Conservation (phyloP, 2,888 invertebrate species). For the Brachynemurus nebulosus region DNA sequence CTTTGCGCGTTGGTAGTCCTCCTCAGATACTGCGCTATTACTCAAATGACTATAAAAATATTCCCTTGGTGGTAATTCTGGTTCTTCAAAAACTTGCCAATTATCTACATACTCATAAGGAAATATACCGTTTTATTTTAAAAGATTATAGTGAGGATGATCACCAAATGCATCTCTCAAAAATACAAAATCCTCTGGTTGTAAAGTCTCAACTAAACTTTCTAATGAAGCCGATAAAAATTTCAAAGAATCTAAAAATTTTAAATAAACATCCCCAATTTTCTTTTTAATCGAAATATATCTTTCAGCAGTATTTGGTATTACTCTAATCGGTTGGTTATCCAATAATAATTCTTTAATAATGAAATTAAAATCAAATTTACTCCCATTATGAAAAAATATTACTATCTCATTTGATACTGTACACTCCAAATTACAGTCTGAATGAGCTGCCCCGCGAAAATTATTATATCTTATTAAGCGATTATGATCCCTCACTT, state of each 20-base stretch:
- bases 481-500: slow-evolving; percentile 13
- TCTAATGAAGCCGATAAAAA: slow-evolving; percentile 17
- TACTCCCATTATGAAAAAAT: slow-evolving; percentile 17
- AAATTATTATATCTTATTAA: slow-evolving; percentile 13
- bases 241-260: slow-evolving; percentile 17
- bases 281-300: slow-evolving; percentile 18
- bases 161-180: slow-evolving; percentile 2
- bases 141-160: slow-evolving; percentile 10
- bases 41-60: slow-evolving; percentile 17
- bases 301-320: slow-evolving; percentile 20
- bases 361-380: slow-evolving; percentile 15
- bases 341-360: slow-evolving; percentile 13
- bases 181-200: slow-evolving; percentile 9
- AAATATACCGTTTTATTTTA: slow-evolving; percentile 20
- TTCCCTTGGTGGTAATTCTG: slow-evolving; percentile 12
- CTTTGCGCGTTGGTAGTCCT: slow-evolving; percentile 21
- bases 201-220: slow-evolving; percentile 13
- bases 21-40: slow-evolving; percentile 8
- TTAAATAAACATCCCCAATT: slow-evolving; percentile 9
- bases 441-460: slow-evolving; percentile 13
- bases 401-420: slow-evolving; percentile 16
- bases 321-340: slow-evolving; percentile 11
- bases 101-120: slow-evolving; percentile 19
- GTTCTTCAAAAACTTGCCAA: slow-evolving; percentile 12
- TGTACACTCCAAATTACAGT: slow-evolving; percentile 19